Conservation (phyloP, 2,113 vertebrate species). For the Rhipidura dahli region DNA sequence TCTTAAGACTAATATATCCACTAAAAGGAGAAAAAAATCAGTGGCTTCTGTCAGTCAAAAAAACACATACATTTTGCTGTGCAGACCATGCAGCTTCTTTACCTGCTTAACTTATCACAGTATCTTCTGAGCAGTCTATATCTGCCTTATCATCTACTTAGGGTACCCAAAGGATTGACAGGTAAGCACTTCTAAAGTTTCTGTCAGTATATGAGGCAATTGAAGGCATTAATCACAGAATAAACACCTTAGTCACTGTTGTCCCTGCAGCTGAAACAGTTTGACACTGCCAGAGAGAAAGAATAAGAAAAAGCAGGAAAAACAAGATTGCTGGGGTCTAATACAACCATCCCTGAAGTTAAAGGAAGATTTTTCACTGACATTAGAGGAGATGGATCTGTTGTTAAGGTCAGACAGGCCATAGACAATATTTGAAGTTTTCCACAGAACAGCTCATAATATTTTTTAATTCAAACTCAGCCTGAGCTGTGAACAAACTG, state of each 20-base stretch:
- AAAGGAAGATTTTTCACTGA: slow-evolving; percentile 9
- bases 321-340: neutral
- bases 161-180: neutral
- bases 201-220: neutral
- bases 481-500: neutral
- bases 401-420: neutral
- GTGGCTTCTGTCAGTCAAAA: neutral
- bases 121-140: neutral
- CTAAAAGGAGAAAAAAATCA: neutral
- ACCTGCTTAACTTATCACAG: neutral
- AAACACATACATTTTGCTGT: neutral
- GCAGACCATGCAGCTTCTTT: neutral
- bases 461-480: slow-evolving; percentile 16
- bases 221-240: slow-evolving; percentile 26
- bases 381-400: neutral
- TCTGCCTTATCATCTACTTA: neutral
- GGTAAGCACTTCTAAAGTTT: neutral
- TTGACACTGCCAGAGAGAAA: neutral
- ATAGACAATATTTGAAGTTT: slow-evolving; percentile 16
- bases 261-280: neutral
- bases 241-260: neutral
- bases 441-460: neutral
- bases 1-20: neutral
- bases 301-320: neutral
- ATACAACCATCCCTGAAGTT: slow-evolving; percentile 13